These are phyloP conservation scores for Henicopernis longicauda DNA, from an alignment of 2,113 vertebrate species.

Conservation along the genomic window DNA sequence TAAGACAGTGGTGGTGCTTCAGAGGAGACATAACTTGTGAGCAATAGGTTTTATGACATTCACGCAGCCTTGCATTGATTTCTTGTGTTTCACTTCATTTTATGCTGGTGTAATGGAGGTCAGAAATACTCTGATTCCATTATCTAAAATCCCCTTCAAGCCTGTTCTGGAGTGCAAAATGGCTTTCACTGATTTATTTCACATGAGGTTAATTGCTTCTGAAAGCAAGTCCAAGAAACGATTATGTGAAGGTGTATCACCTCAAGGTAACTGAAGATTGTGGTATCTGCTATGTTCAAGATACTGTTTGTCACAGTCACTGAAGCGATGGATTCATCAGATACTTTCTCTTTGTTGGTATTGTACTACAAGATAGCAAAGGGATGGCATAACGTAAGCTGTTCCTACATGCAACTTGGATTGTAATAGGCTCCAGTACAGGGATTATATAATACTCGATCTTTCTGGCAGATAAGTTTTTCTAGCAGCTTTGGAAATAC, in stretches of 20 bases:
- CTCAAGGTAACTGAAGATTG: background rate
- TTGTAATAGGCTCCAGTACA: background rate
- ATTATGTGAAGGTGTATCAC: conserved; percentile 7
- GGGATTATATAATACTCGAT: conserved; percentile 10
- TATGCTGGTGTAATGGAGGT: conserved; percentile 10
- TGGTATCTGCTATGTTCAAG: background rate
- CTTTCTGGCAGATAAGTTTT: conserved; percentile 4
- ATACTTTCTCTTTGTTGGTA: background rate
- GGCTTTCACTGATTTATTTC: conserved; percentile 41
- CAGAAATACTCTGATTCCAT: conserved; percentile 36
- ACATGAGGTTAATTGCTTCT: conserved; percentile 34
- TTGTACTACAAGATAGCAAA: background rate
- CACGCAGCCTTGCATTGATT: conserved; percentile 22
- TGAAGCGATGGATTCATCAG: background rate
- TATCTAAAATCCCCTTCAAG: conserved; percentile 42
- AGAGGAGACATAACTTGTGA: background rate
- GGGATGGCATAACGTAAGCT: background rate
- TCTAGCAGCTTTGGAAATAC: conserved; percentile 5
- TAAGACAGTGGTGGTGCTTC: background rate
- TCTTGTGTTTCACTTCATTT: conserved; percentile 21
- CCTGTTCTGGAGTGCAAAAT: conserved; percentile 6
- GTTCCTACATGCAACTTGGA: conserved; percentile 11
- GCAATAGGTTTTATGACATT: background rate
- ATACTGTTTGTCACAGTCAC: background rate
- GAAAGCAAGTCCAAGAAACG: background rate